A percentile compares a stretch with the other conserved stretches of the same genome.
These are phyloP conservation scores for Mythimna pallens DNA, from an alignment of 2,888 invertebrate genomes.

Conservation along the genomic window DNA sequence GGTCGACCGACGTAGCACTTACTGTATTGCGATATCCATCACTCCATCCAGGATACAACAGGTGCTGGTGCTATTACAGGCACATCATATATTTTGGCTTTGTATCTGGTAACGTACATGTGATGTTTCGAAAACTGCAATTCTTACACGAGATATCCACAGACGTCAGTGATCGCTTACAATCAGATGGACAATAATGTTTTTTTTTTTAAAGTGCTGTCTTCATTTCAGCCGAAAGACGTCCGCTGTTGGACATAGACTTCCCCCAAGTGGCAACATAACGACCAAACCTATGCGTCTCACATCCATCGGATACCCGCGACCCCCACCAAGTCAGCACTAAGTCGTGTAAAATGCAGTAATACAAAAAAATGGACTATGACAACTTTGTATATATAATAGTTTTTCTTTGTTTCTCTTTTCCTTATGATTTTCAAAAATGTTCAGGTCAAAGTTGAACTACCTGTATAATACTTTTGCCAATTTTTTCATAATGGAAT, in stretches of 20 bases:
- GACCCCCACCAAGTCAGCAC: too few species aligned
- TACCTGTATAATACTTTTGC: conserved; percentile 5
- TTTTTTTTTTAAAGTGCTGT: too few species aligned
- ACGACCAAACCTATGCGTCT: too few species aligned
- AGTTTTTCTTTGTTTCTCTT: neutral
- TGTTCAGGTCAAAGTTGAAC: conserved; percentile 3
- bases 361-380: too few species aligned
- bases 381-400: too few species aligned
- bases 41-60: too few species aligned
- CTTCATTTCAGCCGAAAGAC: too few species aligned
- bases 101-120: neutral
- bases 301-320: too few species aligned
- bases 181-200: neutral
- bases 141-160: too few species aligned
- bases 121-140: neutral
- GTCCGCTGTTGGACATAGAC: too few species aligned
- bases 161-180: neutral
- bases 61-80: neutral
- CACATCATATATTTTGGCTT: neutral
- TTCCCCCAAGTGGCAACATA: too few species aligned
- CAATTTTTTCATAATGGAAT: conserved; percentile 27
- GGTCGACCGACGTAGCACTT: neutral
- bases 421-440: conserved; percentile 9
- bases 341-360: too few species aligned
- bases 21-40: neutral